Base-by-base conservation (phyloP, 2,888 invertebrate species). In the Prenolepis imparis region DNA sequence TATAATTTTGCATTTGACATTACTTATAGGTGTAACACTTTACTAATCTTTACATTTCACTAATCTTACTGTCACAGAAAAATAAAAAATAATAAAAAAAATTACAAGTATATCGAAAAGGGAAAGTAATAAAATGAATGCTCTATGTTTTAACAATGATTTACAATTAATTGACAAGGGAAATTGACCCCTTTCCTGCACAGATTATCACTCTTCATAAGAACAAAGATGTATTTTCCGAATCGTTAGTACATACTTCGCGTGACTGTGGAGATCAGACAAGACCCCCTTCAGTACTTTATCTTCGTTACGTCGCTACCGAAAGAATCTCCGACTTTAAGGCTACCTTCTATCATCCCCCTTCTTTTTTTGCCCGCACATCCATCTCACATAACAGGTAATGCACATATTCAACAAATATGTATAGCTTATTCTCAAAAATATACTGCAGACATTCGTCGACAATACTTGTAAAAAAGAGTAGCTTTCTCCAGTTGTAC, bases 301-400 rank as follows among this genome's bases (percentile, higher is more conserved):
- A 64, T 84, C 84, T 84, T 84, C 82, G 84, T 84, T 84, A 82
- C 36, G 66, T 67, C 66, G 57, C 44, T 72, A 72, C 59, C 73
- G 48, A 80, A 82, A 82, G 82, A 80, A 82, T 82, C 66, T 82
- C 78, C 44, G 59, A 77, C 36, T 78, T 80, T 82, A 64, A 67
- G 57, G 72, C 72, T 24, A 80, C 44, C 44, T 72, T 59, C 72
- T 72, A 80, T 61, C 59, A 70, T 80, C 32, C 44, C 21, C n/a
- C 21, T 15, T 48, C 32, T 0, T 4, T n/a, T 15, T 44, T 52
- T n/a, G 8, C 21, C 41, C 70, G 21, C 55, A 68, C 55, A 68
- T 41, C 59, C 36, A 44, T 77, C 24, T 59, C 36, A 18, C 6
- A 21, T 59, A 70, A 78, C 59, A 78, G 15, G 21, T 70, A 44